Conservation (phyloP, 1,140 invertebrate genomes). For the Drosophila kanapiae region DNA sequence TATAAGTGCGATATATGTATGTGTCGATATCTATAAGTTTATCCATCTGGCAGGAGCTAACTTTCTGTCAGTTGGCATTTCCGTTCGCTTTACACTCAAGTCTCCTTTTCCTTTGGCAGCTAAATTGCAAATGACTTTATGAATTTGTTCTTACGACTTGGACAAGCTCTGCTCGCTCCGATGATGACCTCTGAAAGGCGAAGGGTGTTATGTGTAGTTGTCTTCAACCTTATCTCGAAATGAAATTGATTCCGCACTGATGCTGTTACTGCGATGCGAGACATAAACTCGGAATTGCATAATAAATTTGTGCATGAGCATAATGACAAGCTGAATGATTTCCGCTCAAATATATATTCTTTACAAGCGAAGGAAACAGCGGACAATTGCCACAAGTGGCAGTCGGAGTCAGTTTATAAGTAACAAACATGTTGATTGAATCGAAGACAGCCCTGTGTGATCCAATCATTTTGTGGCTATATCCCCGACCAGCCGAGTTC, state of each 20-base stretch:
- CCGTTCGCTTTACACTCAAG: slow-evolving; percentile 33
- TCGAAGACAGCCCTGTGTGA: slow-evolving; percentile 6
- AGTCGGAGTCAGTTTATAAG: slow-evolving; percentile 10
- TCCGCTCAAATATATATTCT: slow-evolving; percentile 1
- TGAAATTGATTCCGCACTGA: slow-evolving; percentile 66
- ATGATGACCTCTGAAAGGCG: slow-evolving; percentile 8
- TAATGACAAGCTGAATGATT: slow-evolving; percentile 51
- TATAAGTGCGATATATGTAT: slow-evolving; percentile 21
- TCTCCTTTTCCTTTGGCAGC: slow-evolving; percentile 42
- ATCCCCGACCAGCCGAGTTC: not conserved
- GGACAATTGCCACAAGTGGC: slow-evolving; percentile 25
- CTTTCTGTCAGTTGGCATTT: slow-evolving; percentile 67
- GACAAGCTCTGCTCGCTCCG: slow-evolving; percentile 4
- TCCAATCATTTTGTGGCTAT: slow-evolving; percentile 13
- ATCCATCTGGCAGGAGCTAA: slow-evolving; percentile 25
- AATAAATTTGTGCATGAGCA: slow-evolving; percentile 74
- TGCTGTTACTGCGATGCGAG: slow-evolving; percentile 1
- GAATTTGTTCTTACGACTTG: slow-evolving; percentile 52
- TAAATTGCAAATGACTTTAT: slow-evolving; percentile 82
- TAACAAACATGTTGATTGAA: slow-evolving; percentile 34
- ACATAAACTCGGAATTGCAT: slow-evolving; percentile 69
- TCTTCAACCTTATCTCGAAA: slow-evolving; percentile 21
- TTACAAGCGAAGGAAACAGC: not conserved
- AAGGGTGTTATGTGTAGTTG: slow-evolving; percentile 3
- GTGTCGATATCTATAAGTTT: slow-evolving; percentile 31